Evolutionary conservation across 2,888 invertebrate species (phyloP).

Genomic region (Cacoxenus indagator): DNA sequence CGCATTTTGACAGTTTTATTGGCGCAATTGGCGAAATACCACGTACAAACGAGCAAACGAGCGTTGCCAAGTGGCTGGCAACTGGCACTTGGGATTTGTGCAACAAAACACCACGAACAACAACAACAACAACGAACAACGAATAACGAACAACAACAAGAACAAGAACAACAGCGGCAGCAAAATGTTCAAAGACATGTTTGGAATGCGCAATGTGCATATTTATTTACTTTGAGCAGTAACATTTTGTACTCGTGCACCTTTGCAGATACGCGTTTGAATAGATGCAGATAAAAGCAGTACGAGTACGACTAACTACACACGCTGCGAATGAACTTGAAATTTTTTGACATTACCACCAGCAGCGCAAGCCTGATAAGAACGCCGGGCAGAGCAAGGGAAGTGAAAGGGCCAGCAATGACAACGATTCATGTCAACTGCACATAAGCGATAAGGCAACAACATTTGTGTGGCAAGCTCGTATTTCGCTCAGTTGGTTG

Average conservation of each 20-base stretch:
- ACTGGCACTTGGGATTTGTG: constrained; percentile 13
- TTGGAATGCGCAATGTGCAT: neutral
- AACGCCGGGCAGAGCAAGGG: neutral
- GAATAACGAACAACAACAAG: constrained; percentile 28
- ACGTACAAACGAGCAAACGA: constrained; percentile 27
- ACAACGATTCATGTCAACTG: neutral
- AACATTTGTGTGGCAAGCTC: neutral
- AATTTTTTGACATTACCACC: neutral
- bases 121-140: constrained; percentile 32
- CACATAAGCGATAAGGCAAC: constrained; percentile 2
- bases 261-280: neutral
- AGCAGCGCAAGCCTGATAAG: neutral
- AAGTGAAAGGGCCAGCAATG: neutral
- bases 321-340: constrained; percentile 3
- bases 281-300: neutral
- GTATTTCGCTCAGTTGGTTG: neutral
- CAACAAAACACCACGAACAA: constrained; percentile 24
- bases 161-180: constrained; percentile 31
- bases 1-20: constrained; percentile 65
- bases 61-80: neutral
- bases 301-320: too few relatives aligned
- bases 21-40: constrained; percentile 62
- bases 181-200: constrained; percentile 18
- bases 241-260: neutral
- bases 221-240: neutral